A percentile compares a stretch with the other conserved stretches of the same genome.
phyloP scores from a whole-genome alignment of 2,113 vertebrate species.

The Tamias sibiricus region DNA sequence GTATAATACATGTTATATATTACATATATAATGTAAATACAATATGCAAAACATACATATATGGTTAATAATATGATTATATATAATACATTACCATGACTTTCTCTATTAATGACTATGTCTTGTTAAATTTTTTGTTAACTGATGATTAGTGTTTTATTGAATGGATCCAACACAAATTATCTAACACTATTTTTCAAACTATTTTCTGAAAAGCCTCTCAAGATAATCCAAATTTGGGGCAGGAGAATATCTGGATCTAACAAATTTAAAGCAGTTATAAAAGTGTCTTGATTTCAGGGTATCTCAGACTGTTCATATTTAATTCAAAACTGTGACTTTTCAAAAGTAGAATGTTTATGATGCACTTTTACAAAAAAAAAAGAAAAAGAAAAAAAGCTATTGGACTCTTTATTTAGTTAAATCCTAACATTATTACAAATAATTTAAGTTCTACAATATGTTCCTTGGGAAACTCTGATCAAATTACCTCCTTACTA shows the following conservation, averaged over 20 bases:
- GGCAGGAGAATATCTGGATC: neutral
- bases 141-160: neutral
- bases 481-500: neutral
- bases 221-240: neutral
- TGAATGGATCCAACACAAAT: neutral
- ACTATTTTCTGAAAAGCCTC: constrained; percentile 11
- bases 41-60: neutral
- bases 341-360: neutral
- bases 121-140: neutral
- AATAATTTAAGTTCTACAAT: neutral
- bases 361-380: neutral
- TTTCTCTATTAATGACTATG: neutral
- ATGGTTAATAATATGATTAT: neutral
- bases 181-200: constrained; percentile 14
- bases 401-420: neutral
- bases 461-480: neutral
- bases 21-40: neutral
- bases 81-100: neutral
- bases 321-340: neutral
- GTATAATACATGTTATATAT: neutral
- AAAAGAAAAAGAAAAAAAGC: neutral
- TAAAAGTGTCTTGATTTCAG: neutral
- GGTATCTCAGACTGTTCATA: neutral
- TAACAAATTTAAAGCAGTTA: neutral
- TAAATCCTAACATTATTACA: neutral